Percentiles rank a stretch among this genome's conserved stretches.
These are phyloP conservation scores for Mus pahari DNA, from an alignment of 2,113 vertebrate genomes.

Conservation along the genomic window DNA sequence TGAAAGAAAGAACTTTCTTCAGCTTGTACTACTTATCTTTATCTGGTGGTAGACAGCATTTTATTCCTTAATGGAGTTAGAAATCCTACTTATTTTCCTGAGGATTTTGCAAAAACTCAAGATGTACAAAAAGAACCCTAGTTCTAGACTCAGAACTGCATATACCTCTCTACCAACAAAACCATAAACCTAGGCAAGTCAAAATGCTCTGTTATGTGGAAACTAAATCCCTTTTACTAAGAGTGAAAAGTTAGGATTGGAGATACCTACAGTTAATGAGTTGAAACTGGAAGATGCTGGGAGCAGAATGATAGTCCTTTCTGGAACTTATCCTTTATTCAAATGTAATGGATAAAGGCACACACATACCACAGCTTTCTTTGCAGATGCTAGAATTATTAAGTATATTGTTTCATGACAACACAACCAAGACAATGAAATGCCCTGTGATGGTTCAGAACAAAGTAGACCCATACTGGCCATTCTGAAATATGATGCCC, in stretches of 20 bases:
- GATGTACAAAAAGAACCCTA: neutral
- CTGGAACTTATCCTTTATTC: constrained; percentile 5
- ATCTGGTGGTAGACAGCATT: neutral
- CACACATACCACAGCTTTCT: neutral
- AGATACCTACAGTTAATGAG: neutral
- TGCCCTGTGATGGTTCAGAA: constrained; percentile 14
- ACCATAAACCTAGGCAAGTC: neutral
- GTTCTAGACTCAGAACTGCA: constrained; percentile 12
- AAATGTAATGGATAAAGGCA: neutral
- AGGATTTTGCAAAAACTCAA: constrained; percentile 1
- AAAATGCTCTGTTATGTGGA: neutral
- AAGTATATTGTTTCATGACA: neutral
- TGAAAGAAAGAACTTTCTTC: neutral
- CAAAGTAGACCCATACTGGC: neutral
- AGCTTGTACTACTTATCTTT: neutral
- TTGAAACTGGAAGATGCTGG: neutral
- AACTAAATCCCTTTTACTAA: neutral
- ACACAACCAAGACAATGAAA: constrained; percentile 14
- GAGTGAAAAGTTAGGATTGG: neutral
- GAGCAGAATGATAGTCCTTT: neutral
- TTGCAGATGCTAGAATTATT: neutral
- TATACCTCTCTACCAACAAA: neutral
- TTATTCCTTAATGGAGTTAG: neutral
- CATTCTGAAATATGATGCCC: constrained; percentile 10
- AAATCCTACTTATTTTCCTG: neutral